Conservation (phyloP, 2,888 invertebrate genomes). For the Volucella bombylans region DNA sequence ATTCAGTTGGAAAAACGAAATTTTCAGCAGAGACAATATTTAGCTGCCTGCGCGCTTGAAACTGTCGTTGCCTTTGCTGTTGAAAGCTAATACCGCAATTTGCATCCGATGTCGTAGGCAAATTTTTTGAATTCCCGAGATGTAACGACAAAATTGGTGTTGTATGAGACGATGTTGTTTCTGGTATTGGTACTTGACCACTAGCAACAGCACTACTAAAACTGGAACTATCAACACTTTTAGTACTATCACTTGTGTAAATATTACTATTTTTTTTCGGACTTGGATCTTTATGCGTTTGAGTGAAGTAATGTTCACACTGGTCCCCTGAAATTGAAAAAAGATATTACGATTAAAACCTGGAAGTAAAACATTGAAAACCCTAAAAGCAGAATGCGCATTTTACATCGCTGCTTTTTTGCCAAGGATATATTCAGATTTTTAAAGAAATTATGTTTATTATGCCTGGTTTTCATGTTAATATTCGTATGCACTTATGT, state of each 20-base stretch:
- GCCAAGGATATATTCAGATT: too few species aligned
- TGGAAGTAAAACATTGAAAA: not conserved
- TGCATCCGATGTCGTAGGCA: constrained; percentile 37
- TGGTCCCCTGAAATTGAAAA: constrained; percentile 75
- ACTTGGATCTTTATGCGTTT: constrained; percentile 64
- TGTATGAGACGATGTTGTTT: not conserved
- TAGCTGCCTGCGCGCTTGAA: constrained; percentile 57
- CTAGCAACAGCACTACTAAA: constrained; percentile 23
- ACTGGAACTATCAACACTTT: constrained; percentile 47
- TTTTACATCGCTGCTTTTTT: not conserved
- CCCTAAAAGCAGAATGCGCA: not conserved
- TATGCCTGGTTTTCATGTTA: too few species aligned
- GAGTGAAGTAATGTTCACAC: constrained; percentile 75
- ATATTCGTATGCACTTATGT: too few species aligned
- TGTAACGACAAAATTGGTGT: constrained; percentile 4
- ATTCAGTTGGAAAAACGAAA: constrained; percentile 15
- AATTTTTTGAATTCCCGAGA: constrained; percentile 3
- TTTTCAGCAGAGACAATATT: constrained; percentile 49
- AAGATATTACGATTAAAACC: not conserved
- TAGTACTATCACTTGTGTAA: constrained; percentile 41
- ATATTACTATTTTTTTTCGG: constrained; percentile 36
- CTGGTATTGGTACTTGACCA: constrained; percentile 41
- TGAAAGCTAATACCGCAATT: constrained; percentile 22
- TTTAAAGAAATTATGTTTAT: too few species aligned
- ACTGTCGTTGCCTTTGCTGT: constrained; percentile 55